Evolutionary conservation across 2,113 vertebrate species (phyloP).

Genomic region (Ochotona curzoniae): DNA sequence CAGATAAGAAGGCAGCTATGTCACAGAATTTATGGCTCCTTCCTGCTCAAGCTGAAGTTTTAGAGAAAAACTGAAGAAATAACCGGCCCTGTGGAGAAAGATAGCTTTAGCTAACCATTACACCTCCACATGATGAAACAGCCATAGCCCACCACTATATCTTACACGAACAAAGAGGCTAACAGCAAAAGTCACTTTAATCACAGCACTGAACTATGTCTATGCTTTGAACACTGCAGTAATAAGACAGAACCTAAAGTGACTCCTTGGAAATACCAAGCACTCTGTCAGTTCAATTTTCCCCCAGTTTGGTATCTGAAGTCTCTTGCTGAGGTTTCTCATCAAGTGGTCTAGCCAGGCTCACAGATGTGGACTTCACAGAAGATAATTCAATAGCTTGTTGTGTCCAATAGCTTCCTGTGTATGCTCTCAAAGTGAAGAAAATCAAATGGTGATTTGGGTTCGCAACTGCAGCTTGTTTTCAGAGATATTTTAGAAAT

Average conservation of each 20-base stretch:
- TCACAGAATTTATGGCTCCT: conserved; percentile 85
- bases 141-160: conserved; percentile 64
- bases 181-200: conserved; percentile 80
- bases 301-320: conserved; percentile 39
- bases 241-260: conserved; percentile 64
- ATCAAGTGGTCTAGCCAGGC: conserved; percentile 36
- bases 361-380: conserved; percentile 34
- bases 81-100: conserved; percentile 75
- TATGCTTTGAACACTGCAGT: conserved; percentile 55
- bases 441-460: conserved; percentile 49
- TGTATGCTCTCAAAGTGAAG: neutral
- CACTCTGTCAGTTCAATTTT: conserved; percentile 64
- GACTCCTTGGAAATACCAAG: conserved; percentile 64
- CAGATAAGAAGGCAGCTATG: conserved; percentile 85
- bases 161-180: conserved; percentile 58
- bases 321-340: conserved; percentile 69
- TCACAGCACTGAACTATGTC: conserved; percentile 63
- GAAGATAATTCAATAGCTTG: conserved; percentile 40
- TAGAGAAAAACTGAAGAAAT: conserved; percentile 79
- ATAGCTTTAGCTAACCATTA: conserved; percentile 75
- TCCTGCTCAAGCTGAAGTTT: conserved; percentile 77
- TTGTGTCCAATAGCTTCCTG: conserved; percentile 21
- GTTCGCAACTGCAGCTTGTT: conserved; percentile 50
- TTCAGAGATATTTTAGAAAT: conserved; percentile 63
- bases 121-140: conserved; percentile 58